Percentiles rank a stretch among this genome's conserved stretches.
Evolutionary conservation across 2,888 invertebrate species (phyloP).

Genomic region (Acronicta leporina): DNA sequence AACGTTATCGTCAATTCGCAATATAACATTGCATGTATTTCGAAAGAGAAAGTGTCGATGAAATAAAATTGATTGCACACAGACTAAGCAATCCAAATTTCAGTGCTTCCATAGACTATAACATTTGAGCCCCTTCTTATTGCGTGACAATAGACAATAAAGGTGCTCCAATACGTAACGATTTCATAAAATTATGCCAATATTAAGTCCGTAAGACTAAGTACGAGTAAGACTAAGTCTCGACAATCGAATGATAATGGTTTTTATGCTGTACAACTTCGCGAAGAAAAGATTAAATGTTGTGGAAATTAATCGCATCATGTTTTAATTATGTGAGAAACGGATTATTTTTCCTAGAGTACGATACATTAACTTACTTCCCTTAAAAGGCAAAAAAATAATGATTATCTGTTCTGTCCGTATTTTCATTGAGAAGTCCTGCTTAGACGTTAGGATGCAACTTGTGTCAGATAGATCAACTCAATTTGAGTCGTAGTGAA

Average conservation of each 20-base stretch:
- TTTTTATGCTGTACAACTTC: constrained; percentile 10
- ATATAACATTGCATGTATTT: constrained; percentile 42
- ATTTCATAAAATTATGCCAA: constrained; percentile 46
- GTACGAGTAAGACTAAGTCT: no score
- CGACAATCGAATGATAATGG: constrained; percentile 6
- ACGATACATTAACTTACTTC: background rate
- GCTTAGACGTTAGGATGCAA: no score
- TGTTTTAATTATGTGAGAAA: constrained; percentile 21
- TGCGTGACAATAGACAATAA: constrained; percentile 37
- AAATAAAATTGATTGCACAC: constrained; percentile 48
- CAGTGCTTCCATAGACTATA: constrained; percentile 20
- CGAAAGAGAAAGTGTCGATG: constrained; percentile 49
- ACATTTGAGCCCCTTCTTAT: constrained; percentile 24
- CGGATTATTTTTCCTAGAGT: background rate
- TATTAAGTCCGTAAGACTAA: constrained; percentile 12
- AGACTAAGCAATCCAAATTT: constrained; percentile 36
- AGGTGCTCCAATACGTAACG: constrained; percentile 40
- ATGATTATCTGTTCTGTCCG: no score
- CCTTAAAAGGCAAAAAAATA: background rate
- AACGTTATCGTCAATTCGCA: constrained; percentile 23
- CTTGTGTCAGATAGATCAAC: no score
- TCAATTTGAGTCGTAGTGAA: no score
- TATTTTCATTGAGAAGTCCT: no score
- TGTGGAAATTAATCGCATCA: constrained; percentile 2
- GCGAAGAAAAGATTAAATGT: constrained; percentile 13